Base-by-base conservation (phyloP, 2,888 invertebrate genomes). In the Creontiades dilutus region DNA sequence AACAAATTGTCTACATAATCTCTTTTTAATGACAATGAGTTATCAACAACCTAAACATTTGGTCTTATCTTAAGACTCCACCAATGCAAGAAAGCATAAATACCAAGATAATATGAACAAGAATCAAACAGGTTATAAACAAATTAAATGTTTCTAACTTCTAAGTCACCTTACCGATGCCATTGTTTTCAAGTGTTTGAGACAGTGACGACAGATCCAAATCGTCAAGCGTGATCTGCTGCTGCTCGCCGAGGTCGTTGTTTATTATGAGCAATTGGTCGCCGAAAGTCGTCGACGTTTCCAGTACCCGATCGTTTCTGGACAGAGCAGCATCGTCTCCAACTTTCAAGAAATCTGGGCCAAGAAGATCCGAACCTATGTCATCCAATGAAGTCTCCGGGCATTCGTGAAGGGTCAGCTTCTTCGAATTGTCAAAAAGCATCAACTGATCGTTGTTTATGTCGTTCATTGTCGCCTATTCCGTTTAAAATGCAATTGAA, bases 371-470 rank as follows among this genome's bases (percentile, higher is more conserved):
- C 27, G 82, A 82, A 9, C 82, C 82, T 11, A 82, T 82, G 13
- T 12, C 86, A 28, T 86, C 86, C 19, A 86, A 23, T 7, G 86
- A 47, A 3, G 46, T 47, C 19, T 68, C 61, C 52, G 61, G 23
- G 28, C 82, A 48, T 11, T 23, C 75, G n/a, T 28, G 68, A 11
- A 86, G n/a, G 46, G 37, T 16, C 23, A 86, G 86, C 76, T 86
- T 86, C 28, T 86, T 86, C 46, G 48, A 16, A 47, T 14, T 61
- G 47, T 86, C 86, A 37, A 86, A 86, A 3, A 86, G 76, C 47
- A 68, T 86, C 86, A 86, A 46, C 46, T 61, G 75, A 28, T 86
- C 86, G 86, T 76, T 76, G 27, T 48, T 86, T n/a, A 86, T 86
- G 48, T 76, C 76, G 28, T 86, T 55, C 86, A 86, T 86, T 52